These are phyloP conservation scores for Otolemur crassicaudatus DNA, from an alignment of 2,797 vertebrate species.

Conservation along the genomic window DNA sequence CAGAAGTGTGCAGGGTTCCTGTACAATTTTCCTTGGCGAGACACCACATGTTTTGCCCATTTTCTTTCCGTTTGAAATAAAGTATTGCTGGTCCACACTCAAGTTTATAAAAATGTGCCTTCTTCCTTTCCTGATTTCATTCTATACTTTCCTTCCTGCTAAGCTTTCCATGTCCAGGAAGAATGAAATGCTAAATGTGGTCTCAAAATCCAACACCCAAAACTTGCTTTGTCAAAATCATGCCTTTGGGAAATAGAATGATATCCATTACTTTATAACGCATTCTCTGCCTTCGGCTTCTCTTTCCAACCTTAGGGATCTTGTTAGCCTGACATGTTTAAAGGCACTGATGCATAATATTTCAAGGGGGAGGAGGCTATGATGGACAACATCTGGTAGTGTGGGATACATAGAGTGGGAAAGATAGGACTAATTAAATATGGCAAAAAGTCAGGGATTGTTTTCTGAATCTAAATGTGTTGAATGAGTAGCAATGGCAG, in stretches of 20 bases:
- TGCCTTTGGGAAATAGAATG: background rate
- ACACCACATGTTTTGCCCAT: background rate
- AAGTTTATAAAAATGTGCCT: conserved; percentile 3
- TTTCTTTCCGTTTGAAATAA: conserved; percentile 41
- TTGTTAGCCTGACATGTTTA: background rate
- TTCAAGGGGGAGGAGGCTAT: background rate
- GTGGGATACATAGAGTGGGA: background rate
- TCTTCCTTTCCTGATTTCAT: conserved; percentile 11
- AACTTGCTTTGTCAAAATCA: conserved; percentile 20
- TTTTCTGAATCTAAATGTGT: background rate
- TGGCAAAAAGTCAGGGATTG: background rate
- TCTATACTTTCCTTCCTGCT: background rate
- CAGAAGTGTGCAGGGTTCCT: background rate
- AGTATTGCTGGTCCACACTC: background rate
- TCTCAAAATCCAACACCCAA: background rate
- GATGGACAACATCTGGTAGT: background rate
- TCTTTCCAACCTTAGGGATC: background rate
- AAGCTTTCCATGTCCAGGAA: background rate
- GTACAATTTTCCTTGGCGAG: conserved; percentile 4
- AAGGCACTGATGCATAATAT: background rate
- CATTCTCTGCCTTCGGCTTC: background rate
- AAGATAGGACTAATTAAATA: background rate
- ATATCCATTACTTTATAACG: background rate
- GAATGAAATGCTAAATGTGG: conserved; percentile 9
- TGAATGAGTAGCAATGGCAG: background rate